Evolutionary conservation across 2,888 invertebrate species (phyloP), one percentile per base, ranked within the genome.

Genomic region (Habrosyne pyritoides): DNA sequence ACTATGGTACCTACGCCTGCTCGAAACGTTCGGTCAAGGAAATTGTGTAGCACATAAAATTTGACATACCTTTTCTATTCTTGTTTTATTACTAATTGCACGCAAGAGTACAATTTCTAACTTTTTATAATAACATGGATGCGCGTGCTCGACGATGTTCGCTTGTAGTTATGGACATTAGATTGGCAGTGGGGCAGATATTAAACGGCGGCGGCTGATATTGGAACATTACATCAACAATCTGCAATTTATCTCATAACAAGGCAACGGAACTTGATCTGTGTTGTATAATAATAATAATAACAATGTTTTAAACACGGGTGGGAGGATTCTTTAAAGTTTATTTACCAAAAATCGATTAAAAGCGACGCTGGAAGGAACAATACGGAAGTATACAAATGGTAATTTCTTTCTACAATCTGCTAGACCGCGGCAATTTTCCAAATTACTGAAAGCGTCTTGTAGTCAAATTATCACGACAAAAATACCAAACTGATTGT

Each of bases 181-280:
- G 50, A 21, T 30, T 28, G 21, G 18, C 50, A 26, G 21, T 50
- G 49, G 14, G 46, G 49, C 24, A 53, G 55, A 54, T 55, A 66
- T 51, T 56, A 51, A 55, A 59, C 49, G 49, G 53, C 53, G 55
- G 55, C 54, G 55, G 55, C 52, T 55, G 69, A 67, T 66, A 71
- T 66, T 67, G 57, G 64, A 71, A 69, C 62, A 66, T 66, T 67
- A 64, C 62, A 64, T 63, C 69, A 71, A 73, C 75, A 73, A 50
- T 54, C 54, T 66, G 56, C 51, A 64, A 59, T 68, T 67, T 65
- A 73, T 76, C 77, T 75, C 82, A 81, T 80, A 82, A 83, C 80
- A 83, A 71, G 56, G 28, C 61, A 58, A 48, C 58, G 66, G 63
- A 73, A 73, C 61, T 57, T 63, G 69, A 70, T 67, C 60, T 60